Conservation (phyloP, 2,888 invertebrate genomes). For the Netelia melanura region DNA sequence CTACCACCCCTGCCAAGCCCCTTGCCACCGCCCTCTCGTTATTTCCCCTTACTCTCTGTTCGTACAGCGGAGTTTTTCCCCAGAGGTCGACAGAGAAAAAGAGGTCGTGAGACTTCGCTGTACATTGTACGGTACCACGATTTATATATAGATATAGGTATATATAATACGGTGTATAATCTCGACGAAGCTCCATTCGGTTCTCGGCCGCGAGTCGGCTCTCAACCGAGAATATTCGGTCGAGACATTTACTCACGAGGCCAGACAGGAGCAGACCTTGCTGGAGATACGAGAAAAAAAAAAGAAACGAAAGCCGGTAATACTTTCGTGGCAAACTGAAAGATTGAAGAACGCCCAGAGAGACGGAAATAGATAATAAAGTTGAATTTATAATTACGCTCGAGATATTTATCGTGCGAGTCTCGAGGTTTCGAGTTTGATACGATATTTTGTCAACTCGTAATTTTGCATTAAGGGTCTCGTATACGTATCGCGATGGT, state of each 20-base stretch:
- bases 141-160: constrained; percentile 18
- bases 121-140: constrained; percentile 1
- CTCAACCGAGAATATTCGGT: constrained; percentile 37
- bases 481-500: neutral
- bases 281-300: neutral
- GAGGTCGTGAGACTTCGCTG: neutral
- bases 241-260: constrained; percentile 24
- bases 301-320: constrained; percentile 24
- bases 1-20: too few species aligned
- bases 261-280: constrained; percentile 23
- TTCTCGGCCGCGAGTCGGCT: constrained; percentile 5
- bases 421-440: neutral
- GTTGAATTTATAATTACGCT: neutral
- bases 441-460: neutral
- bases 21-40: neutral
- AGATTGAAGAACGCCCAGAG: constrained; percentile 25
- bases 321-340: neutral
- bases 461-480: too few species aligned
- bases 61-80: constrained; percentile 21
- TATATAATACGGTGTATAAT: constrained; percentile 23
- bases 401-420: neutral
- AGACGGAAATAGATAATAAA: constrained; percentile 14
- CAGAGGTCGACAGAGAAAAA: constrained; percentile 42
- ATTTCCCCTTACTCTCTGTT: constrained; percentile 18
- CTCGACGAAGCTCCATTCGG: constrained; percentile 18